Conservation (phyloP, 2,888 invertebrate genomes). For the Ditula angustiorana region DNA sequence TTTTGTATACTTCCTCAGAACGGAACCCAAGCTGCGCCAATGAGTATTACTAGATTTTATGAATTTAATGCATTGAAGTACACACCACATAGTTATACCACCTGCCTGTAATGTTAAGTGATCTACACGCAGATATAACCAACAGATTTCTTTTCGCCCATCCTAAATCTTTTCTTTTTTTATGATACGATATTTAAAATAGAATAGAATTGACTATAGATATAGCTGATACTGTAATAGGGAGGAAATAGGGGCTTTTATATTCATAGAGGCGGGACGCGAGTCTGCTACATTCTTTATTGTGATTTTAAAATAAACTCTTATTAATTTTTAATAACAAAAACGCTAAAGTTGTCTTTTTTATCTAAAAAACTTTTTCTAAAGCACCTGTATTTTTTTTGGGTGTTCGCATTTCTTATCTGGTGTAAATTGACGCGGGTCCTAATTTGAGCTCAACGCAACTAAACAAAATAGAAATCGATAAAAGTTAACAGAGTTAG, state of each 20-base stretch:
- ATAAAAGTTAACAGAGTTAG: background rate
- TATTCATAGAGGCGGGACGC: constrained; percentile 49
- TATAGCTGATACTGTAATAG: constrained; percentile 77
- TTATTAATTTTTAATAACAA: constrained; percentile 20
- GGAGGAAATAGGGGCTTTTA: constrained; percentile 75
- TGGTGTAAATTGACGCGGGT: background rate
- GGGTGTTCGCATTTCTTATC: constrained; percentile 6
- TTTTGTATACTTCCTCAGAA: background rate
- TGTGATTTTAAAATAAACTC: constrained; percentile 37
- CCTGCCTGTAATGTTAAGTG: constrained; percentile 7
- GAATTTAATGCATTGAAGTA: constrained; percentile 9
- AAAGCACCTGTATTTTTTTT: constrained; percentile 21
- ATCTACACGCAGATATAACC: constrained; percentile 33
- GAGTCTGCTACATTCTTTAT: constrained; percentile 19
- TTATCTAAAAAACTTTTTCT: constrained; percentile 10
- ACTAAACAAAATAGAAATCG: background rate
- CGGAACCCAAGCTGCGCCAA: background rate
- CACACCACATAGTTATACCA: background rate
- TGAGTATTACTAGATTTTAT: constrained; percentile 10
- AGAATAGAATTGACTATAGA: constrained; percentile 75
- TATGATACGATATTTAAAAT: constrained; percentile 69
- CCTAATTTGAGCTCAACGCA: background rate
- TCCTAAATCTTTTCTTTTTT: constrained; percentile 38
- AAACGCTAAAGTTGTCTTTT: constrained; percentile 4
- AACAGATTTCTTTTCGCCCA: constrained; percentile 21